phyloP scores from a whole-genome alignment of 2,888 invertebrate species.

The Corbicula japonica region DNA sequence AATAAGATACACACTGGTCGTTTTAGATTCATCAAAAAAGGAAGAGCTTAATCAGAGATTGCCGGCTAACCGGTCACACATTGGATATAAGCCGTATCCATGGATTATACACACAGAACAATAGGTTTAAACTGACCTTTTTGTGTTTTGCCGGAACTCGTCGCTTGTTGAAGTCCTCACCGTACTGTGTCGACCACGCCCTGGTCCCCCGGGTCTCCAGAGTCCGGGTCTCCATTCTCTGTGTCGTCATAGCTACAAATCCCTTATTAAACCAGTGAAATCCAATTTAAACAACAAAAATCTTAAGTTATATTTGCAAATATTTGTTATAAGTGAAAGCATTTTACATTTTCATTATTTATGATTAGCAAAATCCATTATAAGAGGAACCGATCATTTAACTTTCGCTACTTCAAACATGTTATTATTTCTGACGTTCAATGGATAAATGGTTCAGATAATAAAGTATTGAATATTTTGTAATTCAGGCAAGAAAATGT shows the following conservation, averaged over 20 bases:
- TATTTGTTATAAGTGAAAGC: slow-evolving; percentile 12
- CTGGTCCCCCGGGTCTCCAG: too few relatives aligned
- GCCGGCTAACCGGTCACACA: too few relatives aligned
- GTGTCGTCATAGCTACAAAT: too few relatives aligned
- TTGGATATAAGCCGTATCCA: too few relatives aligned
- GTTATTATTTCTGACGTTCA: slow-evolving; percentile 3
- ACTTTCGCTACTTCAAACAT: slow-evolving; percentile 8
- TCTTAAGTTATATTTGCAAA: neutral
- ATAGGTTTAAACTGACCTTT: too few relatives aligned
- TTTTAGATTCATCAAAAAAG: too few relatives aligned
- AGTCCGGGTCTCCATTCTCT: too few relatives aligned
- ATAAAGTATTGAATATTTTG: slow-evolving; percentile 2
- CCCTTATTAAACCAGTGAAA: too few relatives aligned
- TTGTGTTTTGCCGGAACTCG: too few relatives aligned
- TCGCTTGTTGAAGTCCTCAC: slow-evolving; percentile 40
- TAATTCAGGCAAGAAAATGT: neutral
- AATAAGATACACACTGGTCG: too few relatives aligned
- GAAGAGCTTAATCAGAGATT: too few relatives aligned
- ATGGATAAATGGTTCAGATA: slow-evolving; percentile 11
- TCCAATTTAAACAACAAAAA: slow-evolving; percentile 5
- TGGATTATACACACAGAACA: too few relatives aligned
- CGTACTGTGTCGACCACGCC: slow-evolving; percentile 59
- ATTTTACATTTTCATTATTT: slow-evolving; percentile 7
- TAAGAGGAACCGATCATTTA: slow-evolving; percentile 19
- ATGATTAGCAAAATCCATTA: slow-evolving; percentile 17